These are phyloP conservation scores for Scopus umbretta DNA, from an alignment of 2,113 vertebrate genomes.

Conservation along the genomic window DNA sequence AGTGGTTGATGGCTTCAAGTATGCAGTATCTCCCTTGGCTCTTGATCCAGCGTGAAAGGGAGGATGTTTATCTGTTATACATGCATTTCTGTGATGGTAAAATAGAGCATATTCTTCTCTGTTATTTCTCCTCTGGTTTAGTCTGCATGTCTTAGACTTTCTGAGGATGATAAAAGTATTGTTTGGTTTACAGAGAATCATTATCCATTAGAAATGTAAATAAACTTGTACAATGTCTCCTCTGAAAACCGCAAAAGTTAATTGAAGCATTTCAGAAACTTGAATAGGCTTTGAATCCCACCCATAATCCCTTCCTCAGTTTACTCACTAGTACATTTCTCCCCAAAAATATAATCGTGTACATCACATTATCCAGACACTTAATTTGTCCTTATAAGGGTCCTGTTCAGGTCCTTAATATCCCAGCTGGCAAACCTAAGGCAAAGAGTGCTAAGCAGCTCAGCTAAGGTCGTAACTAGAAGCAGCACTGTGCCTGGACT, in stretches of 20 bases:
- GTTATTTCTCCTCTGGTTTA: slow-evolving; percentile 43
- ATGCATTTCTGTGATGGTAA: slow-evolving; percentile 9
- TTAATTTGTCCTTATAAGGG: not conserved
- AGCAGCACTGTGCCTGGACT: not conserved
- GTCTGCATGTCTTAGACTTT: not conserved
- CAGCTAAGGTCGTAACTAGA: fast-evolving
- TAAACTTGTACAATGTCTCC: not conserved
- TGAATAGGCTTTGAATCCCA: not conserved
- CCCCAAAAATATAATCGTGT: not conserved
- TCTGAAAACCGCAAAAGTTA: not conserved
- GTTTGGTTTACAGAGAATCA: not conserved
- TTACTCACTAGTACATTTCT: not conserved
- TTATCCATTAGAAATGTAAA: not conserved
- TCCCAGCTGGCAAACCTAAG: not conserved
- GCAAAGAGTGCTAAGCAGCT: not conserved
- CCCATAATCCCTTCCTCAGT: not conserved
- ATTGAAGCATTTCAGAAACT: not conserved
- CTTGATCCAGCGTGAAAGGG: slow-evolving; percentile 42
- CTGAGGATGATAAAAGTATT: not conserved
- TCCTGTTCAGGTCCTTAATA: not conserved
- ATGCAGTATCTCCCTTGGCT: slow-evolving; percentile 35
- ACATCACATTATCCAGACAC: not conserved
- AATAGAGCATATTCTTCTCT: not conserved
- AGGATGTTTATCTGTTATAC: slow-evolving; percentile 63
- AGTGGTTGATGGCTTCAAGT: slow-evolving; percentile 62